A percentile compares a stretch with the other conserved stretches of the same genome.
Conservation (phyloP, 2,113 vertebrate genomes). For the mouse (Mus musculus) region GRCm39 chr12:118235501-118236000, state of each 20-base stretch:
- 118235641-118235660: background rate
- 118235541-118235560: background rate
- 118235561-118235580: background rate
- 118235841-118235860: no score
- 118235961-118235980: slow-evolving; percentile 13
- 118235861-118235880: background rate
- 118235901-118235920: slow-evolving; percentile 31
- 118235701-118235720: background rate
- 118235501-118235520: background rate
- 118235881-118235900: background rate
- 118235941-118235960: background rate
- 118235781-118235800: background rate
- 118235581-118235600: slow-evolving; percentile 15
- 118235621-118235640: background rate
- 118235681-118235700: background rate
- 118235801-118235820: background rate
- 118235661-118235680: background rate
- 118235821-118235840: background rate
- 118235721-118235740: slow-evolving; percentile 20
- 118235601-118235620: slow-evolving; percentile 25
- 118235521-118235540: background rate
- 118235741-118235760: background rate
- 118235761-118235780: background rate
- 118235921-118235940: background rate
- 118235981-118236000: slow-evolving; percentile 3